A percentile compares a stretch with the other conserved stretches of the same genome.
These are phyloP conservation scores for Drosophila paulistorum DNA, from an alignment of 1,140 invertebrate species.

Conservation along the genomic window DNA sequence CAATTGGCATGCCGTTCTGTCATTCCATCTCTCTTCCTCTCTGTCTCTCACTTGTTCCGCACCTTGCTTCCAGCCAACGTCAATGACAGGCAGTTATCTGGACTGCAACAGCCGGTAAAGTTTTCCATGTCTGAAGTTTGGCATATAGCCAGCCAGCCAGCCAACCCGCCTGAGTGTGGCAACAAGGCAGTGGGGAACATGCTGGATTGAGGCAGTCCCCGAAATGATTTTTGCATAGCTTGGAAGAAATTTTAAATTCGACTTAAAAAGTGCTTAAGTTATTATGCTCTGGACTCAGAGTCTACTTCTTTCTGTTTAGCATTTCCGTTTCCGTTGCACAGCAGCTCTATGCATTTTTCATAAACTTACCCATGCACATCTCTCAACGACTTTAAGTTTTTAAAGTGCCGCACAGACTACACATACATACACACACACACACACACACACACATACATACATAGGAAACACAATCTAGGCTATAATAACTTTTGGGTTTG, in stretches of 20 bases:
- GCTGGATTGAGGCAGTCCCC: background rate
- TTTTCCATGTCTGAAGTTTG: conserved; percentile 41
- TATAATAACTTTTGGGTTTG: conserved; percentile 17
- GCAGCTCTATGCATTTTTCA: conserved; percentile 55
- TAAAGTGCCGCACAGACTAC: conserved; percentile 27
- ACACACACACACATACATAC: background rate
- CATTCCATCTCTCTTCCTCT: background rate
- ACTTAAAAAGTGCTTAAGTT: conserved; percentile 74
- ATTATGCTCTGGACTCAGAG: conserved; percentile 42
- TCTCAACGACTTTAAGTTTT: conserved; percentile 18
- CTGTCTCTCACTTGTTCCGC: background rate
- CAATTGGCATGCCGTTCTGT: background rate
- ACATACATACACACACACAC: background rate
- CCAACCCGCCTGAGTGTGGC: no score
- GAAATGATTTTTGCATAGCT: conserved; percentile 30
- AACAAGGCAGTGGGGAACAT: background rate
- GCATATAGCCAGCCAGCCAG: conserved; percentile 35
- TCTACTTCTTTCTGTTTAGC: conserved; percentile 49
- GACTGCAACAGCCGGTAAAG: conserved; percentile 49
- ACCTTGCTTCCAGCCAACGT: background rate
- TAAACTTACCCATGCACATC: conserved; percentile 51
- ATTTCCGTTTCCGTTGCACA: conserved; percentile 69
- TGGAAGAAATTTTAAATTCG: conserved; percentile 58
- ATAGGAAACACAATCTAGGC: conserved; percentile 28
- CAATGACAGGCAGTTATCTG: conserved; percentile 58